Evolutionary conservation across 2,888 invertebrate species (phyloP), one percentile per base, ranked within the genome.

Genomic region (Drosophila suboccidentalis): DNA sequence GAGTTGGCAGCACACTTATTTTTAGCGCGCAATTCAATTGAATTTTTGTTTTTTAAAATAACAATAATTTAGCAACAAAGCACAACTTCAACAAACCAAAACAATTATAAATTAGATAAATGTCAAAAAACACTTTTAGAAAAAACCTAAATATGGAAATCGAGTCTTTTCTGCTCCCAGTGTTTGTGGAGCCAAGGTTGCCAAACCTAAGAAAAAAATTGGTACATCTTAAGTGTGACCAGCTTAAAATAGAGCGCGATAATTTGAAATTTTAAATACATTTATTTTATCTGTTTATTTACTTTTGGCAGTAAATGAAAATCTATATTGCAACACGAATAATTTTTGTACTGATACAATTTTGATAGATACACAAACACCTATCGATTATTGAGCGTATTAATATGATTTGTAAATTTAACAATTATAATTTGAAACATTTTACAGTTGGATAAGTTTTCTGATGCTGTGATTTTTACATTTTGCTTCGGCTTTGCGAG

Each of bases 1-100:
- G 29, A 38, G 66, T 72, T 62, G 73, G 66, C 72, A 71, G 50
- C 39, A n/a, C 47, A 19, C 2, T 1, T 10, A 2, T 38, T 22
- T n/a, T 13, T 1, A n/a, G 38, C 38, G 38, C 15, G 5, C 4
- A 44, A 41, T n/a, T 26, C 4, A 11, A 41, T 1, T 8, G 8
- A 29, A 29, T 29, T 5, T 5, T 26, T 6, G 6, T 6, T 26
- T 26, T 5, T 26, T 26, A 5, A 5, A 6, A 6, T 26, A 26
- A 1, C 26, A 26, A 26, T 26, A 26, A 29, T 8, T 29, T 29
- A 8, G 8, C 29, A 29, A 29, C 8, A 29, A 29, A 29, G 29
- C 1, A 2, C 29, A 29, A 29, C 29, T 8, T 8, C 0, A 8
- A 29, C 8, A 29, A 29, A 0, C 29, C 29, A 29, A 29, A 29